These are phyloP conservation scores for Choloepus didactylus DNA, from an alignment of 2,797 vertebrate species.

Conservation along the genomic window DNA sequence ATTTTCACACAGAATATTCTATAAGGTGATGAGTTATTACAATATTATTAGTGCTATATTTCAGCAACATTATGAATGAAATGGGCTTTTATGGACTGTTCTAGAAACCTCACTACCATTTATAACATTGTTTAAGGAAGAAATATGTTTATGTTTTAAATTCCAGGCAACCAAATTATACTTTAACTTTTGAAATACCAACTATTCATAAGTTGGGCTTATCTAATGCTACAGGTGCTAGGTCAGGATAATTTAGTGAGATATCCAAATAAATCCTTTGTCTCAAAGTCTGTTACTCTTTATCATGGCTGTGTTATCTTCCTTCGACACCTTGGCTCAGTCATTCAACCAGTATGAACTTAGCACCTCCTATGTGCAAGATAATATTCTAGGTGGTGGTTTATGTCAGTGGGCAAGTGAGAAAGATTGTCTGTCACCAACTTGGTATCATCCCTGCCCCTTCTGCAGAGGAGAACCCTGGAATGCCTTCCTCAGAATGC, in stretches of 20 bases:
- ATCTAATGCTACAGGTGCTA: slow-evolving; percentile 39
- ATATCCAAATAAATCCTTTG: slow-evolving; percentile 48
- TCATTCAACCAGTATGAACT: not conserved
- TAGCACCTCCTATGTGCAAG: not conserved
- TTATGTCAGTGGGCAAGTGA: not conserved
- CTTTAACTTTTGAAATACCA: slow-evolving; percentile 56
- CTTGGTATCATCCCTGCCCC: not conserved
- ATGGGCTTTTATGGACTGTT: slow-evolving; percentile 59
- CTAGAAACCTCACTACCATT: slow-evolving; percentile 50
- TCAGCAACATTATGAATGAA: slow-evolving; percentile 59
- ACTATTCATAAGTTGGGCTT: slow-evolving; percentile 17
- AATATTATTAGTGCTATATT: slow-evolving; percentile 37
- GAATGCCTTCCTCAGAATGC: not conserved
- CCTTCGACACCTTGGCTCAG: not conserved
- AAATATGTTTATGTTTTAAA: slow-evolving; percentile 54
- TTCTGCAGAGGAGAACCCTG: not conserved
- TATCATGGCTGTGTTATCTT: not conserved
- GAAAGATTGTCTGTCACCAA: not conserved
- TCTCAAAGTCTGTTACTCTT: slow-evolving; percentile 21
- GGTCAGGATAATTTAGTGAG: slow-evolving; percentile 53
- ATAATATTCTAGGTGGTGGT: not conserved
- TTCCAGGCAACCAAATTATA: slow-evolving; percentile 67
- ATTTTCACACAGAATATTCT: slow-evolving; percentile 68
- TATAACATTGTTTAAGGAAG: slow-evolving; percentile 55
- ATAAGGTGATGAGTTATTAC: slow-evolving; percentile 33